Evolutionary conservation across 2,113 vertebrate genomes (phyloP), one percentile per base, ranked within the genome.

Genomic region (Engystomops pustulosus): DNA sequence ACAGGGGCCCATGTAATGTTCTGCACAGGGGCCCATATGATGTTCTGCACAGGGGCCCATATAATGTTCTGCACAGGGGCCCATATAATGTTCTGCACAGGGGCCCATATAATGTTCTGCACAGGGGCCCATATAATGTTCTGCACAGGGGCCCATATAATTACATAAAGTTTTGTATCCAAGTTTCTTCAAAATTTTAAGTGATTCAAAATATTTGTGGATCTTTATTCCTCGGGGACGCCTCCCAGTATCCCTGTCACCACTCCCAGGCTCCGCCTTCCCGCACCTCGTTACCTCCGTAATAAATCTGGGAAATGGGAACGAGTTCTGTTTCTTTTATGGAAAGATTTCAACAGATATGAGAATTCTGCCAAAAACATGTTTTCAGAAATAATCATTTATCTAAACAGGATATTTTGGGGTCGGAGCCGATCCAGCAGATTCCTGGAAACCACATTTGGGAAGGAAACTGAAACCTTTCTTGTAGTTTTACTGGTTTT

Each of bases 351-450:
- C 38, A 45, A 65, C 70, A 72, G 20, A 75, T 75, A 9, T 62
- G 55, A 58, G 14, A 49, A 67, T 60, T n/a, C 36, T 60, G 81
- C 81, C 81, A 83, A 83, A 65, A 76, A 60, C 34, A 74, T 49
- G 81, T 75, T 83, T 72, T 75, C 53, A 76, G n/a, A 83, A 83
- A 74, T 72, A 83, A 83, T 83, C 80, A 75, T 83, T 83, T 62
- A 60, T 83, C 30, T 65, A 83, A 83, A 83, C 51, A 67, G 71
- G 36, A 74, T 65, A 76, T 83, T 83, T 47, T 83, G 47, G 81
- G 51, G 55, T 41, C 70, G 18, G 81, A 51, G 17, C 32, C 0
- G 23, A 49, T 68, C 79, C 79, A 80, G 67, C 38, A 17, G 8
- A 80, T 25, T 20, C 79, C 67, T 47, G 32, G 51, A 80, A 80